phyloP scores from a whole-genome alignment of 2,113 vertebrate species.

The Prietella phreatophila region DNA sequence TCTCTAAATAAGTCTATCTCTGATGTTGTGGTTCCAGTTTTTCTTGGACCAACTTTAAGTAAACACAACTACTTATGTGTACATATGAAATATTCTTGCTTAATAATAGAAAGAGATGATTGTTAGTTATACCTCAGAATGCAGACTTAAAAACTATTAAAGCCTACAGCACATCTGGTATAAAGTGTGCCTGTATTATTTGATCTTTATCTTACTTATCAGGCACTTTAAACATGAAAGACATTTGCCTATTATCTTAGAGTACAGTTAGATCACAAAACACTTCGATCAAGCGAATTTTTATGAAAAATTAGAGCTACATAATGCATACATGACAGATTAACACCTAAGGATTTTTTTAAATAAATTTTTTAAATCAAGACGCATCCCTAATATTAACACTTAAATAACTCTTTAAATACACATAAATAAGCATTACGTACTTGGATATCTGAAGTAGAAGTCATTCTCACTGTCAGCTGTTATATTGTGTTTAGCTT shows the following conservation, averaged over 20 bases:
- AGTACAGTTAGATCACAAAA: neutral
- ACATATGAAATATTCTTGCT: neutral
- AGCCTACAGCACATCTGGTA: neutral
- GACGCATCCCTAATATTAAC: neutral
- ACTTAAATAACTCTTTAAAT: neutral
- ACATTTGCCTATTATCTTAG: neutral
- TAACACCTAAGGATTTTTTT: neutral
- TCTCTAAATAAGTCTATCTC: neutral
- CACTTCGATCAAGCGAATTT: neutral
- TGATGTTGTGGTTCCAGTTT: neutral
- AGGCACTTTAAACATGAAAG: neutral
- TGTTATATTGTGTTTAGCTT: conserved; percentile 60
- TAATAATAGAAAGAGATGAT: neutral
- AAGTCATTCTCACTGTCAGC: conserved; percentile 86
- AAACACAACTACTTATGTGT: neutral
- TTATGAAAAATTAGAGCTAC: neutral
- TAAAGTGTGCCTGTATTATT: neutral
- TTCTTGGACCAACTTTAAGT: neutral
- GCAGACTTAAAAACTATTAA: neutral
- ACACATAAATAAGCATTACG: conserved; percentile 64
- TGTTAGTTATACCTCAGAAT: neutral
- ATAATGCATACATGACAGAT: neutral
- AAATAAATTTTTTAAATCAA: too few relatives aligned
- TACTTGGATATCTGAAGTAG: conserved; percentile 97
- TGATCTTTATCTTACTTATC: neutral